A percentile compares a stretch with the other conserved stretches of the same genome.
These are phyloP conservation scores for Carabus problematicus DNA, from an alignment of 2,888 invertebrate genomes.

Conservation along the genomic window DNA sequence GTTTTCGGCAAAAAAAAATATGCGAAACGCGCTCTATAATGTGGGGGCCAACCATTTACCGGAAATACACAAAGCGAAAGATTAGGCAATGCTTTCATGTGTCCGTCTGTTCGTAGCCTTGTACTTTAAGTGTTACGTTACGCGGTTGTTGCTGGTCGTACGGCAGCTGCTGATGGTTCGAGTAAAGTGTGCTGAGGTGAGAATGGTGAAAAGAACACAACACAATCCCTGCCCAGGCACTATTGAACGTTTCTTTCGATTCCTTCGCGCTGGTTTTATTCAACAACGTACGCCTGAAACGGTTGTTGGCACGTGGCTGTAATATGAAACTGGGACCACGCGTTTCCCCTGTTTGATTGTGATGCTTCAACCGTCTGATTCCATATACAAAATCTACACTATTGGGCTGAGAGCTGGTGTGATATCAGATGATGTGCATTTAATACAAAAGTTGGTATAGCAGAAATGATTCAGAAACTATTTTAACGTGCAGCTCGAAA, in stretches of 20 bases:
- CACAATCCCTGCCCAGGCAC: not conserved
- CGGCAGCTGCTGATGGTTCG: constrained; percentile 10
- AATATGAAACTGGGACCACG: constrained; percentile 18
- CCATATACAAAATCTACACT: no score
- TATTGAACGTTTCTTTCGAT: constrained; percentile 24
- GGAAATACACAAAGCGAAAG: constrained; percentile 21
- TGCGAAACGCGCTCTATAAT: no score
- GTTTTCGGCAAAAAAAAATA: no score
- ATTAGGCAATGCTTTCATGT: constrained; percentile 23
- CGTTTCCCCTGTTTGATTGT: no score
- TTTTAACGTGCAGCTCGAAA: no score
- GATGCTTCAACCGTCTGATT: no score
- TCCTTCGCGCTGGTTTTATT: constrained; percentile 10
- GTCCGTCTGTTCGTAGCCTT: not conserved
- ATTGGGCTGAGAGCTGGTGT: no score
- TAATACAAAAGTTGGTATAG: no score
- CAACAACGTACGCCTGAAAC: constrained; percentile 13
- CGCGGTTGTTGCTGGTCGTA: constrained; percentile 6
- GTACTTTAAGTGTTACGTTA: not conserved
- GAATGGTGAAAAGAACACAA: not conserved
- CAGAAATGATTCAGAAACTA: no score
- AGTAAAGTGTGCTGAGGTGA: not conserved
- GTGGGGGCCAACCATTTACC: constrained; percentile 11
- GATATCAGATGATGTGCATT: no score
- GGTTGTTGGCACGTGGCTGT: constrained; percentile 28